Percentiles rank a stretch among this genome's conserved stretches.
Evolutionary conservation across 2,113 vertebrate genomes (phyloP).

Genomic region (Oxygymnocypris stewartii): DNA sequence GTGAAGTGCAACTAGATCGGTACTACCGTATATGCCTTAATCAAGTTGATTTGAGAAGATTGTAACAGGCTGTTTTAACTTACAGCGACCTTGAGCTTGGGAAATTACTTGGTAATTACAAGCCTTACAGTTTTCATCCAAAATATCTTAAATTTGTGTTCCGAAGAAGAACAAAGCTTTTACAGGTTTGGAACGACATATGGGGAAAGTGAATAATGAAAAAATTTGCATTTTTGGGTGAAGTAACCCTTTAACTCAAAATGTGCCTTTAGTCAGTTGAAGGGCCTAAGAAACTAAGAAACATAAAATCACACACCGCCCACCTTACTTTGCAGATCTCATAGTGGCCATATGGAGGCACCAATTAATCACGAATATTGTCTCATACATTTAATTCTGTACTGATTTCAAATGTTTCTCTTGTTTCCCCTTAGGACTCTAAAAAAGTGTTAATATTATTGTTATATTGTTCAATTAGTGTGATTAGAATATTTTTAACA

Average conservation of each 20-base stretch:
- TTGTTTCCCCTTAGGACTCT: background rate
- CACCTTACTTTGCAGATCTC: background rate
- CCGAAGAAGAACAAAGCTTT: too few relatives aligned
- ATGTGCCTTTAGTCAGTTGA: background rate
- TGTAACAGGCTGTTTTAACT: too few relatives aligned
- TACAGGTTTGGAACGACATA: too few relatives aligned
- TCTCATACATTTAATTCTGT: background rate
- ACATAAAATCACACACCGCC: background rate
- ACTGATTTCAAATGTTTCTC: background rate
- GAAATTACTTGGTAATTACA: too few relatives aligned
- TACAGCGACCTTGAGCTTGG: too few relatives aligned
- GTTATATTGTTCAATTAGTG: background rate
- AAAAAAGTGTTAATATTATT: background rate
- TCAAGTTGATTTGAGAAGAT: too few relatives aligned
- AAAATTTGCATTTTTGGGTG: too few relatives aligned
- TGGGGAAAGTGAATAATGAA: too few relatives aligned
- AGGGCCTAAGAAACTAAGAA: background rate
- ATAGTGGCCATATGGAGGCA: constrained; percentile 20
- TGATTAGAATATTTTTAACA: background rate
- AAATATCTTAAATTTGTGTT: too few relatives aligned
- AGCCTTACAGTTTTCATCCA: too few relatives aligned
- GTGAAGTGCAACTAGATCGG: background rate
- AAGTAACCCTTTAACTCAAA: too few relatives aligned
- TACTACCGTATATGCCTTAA: too few relatives aligned
- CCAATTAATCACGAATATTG: background rate